These are phyloP conservation scores for Alfaro cultratus DNA, from an alignment of 2,797 vertebrate genomes.

Conservation along the genomic window DNA sequence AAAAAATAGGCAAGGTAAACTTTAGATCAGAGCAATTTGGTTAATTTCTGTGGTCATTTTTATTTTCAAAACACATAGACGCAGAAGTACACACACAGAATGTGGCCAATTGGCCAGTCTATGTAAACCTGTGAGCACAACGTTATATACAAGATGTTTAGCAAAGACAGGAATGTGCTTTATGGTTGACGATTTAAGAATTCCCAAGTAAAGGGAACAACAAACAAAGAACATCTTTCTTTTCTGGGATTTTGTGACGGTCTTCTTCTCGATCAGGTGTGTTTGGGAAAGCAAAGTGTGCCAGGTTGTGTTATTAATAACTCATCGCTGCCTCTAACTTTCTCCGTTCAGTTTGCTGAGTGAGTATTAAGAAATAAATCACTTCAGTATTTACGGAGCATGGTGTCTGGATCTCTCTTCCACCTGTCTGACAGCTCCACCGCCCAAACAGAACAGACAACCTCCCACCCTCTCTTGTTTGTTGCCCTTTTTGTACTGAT, in stretches of 20 bases:
- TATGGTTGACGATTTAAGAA: neutral
- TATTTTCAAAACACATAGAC: too few relatives aligned
- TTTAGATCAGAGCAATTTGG: neutral
- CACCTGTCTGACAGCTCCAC: slow-evolving; percentile 40
- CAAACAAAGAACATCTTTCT: neutral
- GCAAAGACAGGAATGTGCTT: neutral
- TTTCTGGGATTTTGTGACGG: slow-evolving; percentile 7
- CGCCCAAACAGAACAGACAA: slow-evolving; percentile 16
- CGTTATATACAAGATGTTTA: neutral
- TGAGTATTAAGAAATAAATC: slow-evolving; percentile 54
- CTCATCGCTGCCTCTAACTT: slow-evolving; percentile 26
- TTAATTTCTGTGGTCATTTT: neutral
- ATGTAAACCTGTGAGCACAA: neutral
- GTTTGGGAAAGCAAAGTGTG: slow-evolving; percentile 1
- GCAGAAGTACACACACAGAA: neutral
- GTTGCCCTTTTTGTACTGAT: slow-evolving; percentile 21
- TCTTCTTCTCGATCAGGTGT: neutral
- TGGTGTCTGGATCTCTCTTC: slow-evolving; percentile 24
- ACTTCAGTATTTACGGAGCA: slow-evolving; percentile 45
- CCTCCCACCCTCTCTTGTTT: slow-evolving; percentile 1
- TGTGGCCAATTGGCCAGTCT: neutral
- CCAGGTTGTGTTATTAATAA: slow-evolving; percentile 41
- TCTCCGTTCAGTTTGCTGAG: slow-evolving; percentile 27
- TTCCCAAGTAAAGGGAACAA: neutral
- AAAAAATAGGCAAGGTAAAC: neutral